Base-by-base conservation (phyloP, 2,797 vertebrate genomes). In the Varecia variegata region DNA sequence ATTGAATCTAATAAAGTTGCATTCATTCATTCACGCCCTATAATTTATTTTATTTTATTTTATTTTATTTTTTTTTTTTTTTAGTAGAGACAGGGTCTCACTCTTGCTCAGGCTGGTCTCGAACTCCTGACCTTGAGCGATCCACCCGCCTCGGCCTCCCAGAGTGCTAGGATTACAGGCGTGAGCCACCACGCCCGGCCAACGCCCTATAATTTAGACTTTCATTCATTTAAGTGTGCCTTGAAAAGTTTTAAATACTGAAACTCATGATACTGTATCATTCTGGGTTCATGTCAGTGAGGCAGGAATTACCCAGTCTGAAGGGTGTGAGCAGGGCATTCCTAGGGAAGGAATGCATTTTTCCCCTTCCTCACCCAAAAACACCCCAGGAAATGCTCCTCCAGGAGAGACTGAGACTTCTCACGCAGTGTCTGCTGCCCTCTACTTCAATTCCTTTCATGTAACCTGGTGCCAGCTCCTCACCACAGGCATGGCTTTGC, bases 1-100 rank as follows among this genome's bases (percentile, higher is more conserved):
- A 92, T 1, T 67, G 25, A 80, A 92, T 38, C 45, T 80, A 90
- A 88, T 73, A 93, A 93, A 97, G n/a, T 35, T 93, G 62, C 50
- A 95, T 47, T 93, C 25, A 77, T 40, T 65, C 38, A 58, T 58
- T 83, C 65, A 60, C 7, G 86, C 82, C 40, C 54, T 89, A 0
- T 93, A 90, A 94, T 74, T 85, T 73, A 85, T n/a, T n/a, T n/a
- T n/a, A n/a, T n/a, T n/a, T n/a, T n/a, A n/a, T n/a, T n/a, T n/a
- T n/a, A n/a, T n/a, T n/a, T n/a, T n/a, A n/a, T n/a, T n/a, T n/a
- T n/a, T n/a, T n/a, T n/a, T n/a, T n/a, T n/a, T n/a, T n/a, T n/a
- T n/a, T n/a, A n/a, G n/a, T n/a, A n/a, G n/a, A n/a, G n/a, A n/a
- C n/a, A n/a, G n/a, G n/a, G n/a, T n/a, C n/a, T n/a, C n/a, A n/a